Percentiles rank a stretch among this genome's conserved stretches.
Evolutionary conservation across 2,888 invertebrate genomes (phyloP).

Genomic region (Cephus pulcher): DNA sequence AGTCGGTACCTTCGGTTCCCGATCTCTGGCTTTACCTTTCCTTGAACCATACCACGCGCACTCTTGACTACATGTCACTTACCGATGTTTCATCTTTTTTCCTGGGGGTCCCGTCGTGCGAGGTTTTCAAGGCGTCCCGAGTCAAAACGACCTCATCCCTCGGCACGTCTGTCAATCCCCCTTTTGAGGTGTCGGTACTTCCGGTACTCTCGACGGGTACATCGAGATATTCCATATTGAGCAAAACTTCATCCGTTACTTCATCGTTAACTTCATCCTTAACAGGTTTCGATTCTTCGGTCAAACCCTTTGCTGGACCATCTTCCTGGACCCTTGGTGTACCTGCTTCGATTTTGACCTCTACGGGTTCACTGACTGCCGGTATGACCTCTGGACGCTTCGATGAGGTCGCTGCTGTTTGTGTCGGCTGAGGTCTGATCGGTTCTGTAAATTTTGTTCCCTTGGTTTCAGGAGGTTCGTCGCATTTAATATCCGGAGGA

Average conservation of each 20-base stretch:
- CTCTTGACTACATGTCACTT: constrained; percentile 2
- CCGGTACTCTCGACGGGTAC: neutral
- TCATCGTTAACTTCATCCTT: neutral
- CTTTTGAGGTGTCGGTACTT: neutral
- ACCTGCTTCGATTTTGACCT: constrained; percentile 5
- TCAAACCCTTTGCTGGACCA: neutral
- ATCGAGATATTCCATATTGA: neutral
- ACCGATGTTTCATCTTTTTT: constrained; percentile 22
- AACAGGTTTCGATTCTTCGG: neutral
- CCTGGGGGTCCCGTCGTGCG: constrained; percentile 17
- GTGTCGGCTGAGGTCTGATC: neutral
- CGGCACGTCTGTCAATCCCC: neutral
- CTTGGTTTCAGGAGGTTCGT: neutral
- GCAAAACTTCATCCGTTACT: neutral
- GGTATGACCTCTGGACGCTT: neutral
- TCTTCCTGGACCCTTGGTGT: neutral
- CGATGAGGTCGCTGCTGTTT: neutral
- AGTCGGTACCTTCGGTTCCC: neutral
- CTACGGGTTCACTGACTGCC: constrained; percentile 6
- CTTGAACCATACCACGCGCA: neutral
- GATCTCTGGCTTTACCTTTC: neutral
- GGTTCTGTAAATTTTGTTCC: neutral
- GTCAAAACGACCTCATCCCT: constrained; percentile 21
- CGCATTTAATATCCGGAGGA: neutral
- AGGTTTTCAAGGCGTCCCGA: constrained; percentile 24